Evolutionary conservation across 1,140 invertebrate species (phyloP), one percentile per base, ranked within the genome.

Genomic region (Drosophila truncata): DNA sequence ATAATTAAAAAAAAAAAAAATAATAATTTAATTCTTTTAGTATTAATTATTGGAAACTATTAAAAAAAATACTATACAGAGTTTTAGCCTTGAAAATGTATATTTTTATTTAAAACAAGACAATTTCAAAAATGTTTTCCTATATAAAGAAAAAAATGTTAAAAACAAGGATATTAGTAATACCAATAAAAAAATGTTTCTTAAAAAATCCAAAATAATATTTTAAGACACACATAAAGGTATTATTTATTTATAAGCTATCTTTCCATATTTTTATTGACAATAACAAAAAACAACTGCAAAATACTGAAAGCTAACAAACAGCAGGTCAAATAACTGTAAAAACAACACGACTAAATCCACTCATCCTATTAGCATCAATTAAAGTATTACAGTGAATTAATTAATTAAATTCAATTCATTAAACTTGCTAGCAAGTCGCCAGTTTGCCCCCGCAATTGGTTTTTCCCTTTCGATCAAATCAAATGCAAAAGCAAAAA

Each of bases 401-500:
- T 35, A 54, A 23, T 50, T 18, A 50, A 16, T 49, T 49, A 27
- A 29, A 31, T 50, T 54, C 18, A 54, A 54, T 23, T 54, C 14
- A 54, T 23, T 54, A 35, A n/a, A 54, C 50, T 35, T 35, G 14
- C 50, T 35, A 54, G 20, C 50, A 23, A 23, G 14, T 3, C 50
- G 50, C 31, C 31, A 35, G 31, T 23, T 20, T 23, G 18, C 50
- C 31, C 14, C 31, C 50, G 20, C 31, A 35, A 7, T 10, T 23
- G 14, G 31, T 14, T 37, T 35, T 54, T 54, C 50, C 50, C 50
- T 54, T 54, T 35, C 31, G 50, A 54, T 54, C 20, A 23, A 31
- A 54, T 4, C 31, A 54, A 54, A 35, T 9, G 9, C 31, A 54
- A 37, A 23, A 10, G 0, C 50, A 37, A 3, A 20, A 9, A 35